Percentiles rank a stretch among this genome's conserved stretches.
phyloP scores from a whole-genome alignment of 2,888 invertebrate species.

The Lasioglossum lativentre region DNA sequence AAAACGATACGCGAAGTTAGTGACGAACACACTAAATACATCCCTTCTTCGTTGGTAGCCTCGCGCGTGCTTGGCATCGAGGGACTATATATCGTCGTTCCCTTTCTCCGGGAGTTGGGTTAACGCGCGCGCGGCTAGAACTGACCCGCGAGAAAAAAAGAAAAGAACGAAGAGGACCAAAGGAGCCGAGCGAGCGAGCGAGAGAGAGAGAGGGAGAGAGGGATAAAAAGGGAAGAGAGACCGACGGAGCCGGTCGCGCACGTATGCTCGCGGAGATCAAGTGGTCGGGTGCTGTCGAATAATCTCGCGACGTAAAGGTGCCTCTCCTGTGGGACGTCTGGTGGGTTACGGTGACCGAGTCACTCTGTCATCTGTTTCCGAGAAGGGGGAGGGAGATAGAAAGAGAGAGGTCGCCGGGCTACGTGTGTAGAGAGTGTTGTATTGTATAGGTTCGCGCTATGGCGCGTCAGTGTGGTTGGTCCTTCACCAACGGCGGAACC shows the following conservation, averaged over 20 bases:
- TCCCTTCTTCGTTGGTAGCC: constrained; percentile 37
- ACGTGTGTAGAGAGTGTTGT: constrained; percentile 38
- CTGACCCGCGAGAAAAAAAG: constrained; percentile 15
- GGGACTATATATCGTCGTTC: constrained; percentile 21
- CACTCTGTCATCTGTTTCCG: constrained; percentile 76
- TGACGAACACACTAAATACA: neutral
- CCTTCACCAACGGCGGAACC: constrained; percentile 69
- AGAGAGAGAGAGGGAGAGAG: neutral
- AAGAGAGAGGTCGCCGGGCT: constrained; percentile 10
- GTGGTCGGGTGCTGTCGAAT: constrained; percentile 49
- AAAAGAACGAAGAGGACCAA: neutral
- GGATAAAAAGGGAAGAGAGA: neutral
- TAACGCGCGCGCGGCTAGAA: constrained; percentile 24
- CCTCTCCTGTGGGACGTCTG: constrained; percentile 56
- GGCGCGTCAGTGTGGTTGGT: constrained; percentile 63
- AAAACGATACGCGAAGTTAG: constrained; percentile 9
- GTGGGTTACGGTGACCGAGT: constrained; percentile 67
- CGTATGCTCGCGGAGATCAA: constrained; percentile 36
- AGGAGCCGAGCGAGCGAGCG: neutral
- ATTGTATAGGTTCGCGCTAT: constrained; percentile 54
- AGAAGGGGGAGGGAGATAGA: constrained; percentile 26
- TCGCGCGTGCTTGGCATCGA: constrained; percentile 34
- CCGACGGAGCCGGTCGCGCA: constrained; percentile 20
- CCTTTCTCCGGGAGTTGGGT: constrained; percentile 43
- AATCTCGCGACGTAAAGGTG: constrained; percentile 44